phyloP scores from a whole-genome alignment of 2,797 vertebrate species.

The Cercopithecus petaurista region DNA sequence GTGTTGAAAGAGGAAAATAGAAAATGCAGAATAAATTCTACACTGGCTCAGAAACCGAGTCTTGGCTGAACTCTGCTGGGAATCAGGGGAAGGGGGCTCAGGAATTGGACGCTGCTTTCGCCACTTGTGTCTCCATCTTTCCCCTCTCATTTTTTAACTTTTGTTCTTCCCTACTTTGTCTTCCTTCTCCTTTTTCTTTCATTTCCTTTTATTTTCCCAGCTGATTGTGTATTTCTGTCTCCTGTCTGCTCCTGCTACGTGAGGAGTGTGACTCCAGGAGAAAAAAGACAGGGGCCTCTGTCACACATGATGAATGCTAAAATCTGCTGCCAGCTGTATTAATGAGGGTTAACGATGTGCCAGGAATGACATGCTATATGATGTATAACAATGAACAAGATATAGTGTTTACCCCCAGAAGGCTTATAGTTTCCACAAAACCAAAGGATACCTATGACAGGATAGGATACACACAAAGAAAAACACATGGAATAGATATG shows the following conservation, averaged over 20 bases:
- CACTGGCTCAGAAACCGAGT: neutral
- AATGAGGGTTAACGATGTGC: neutral
- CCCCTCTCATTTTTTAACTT: neutral
- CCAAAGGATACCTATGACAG: neutral
- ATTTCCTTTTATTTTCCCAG: neutral
- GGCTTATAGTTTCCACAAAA: neutral
- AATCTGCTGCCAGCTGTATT: neutral
- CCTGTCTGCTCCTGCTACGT: neutral
- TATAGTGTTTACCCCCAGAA: neutral
- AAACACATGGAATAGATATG: neutral
- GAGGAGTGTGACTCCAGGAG: neutral
- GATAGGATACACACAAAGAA: neutral
- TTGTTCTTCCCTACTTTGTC: neutral
- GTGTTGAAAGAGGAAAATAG: neutral
- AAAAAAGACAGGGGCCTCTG: neutral
- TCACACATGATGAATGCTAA: neutral
- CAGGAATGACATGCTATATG: neutral
- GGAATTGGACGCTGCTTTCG: fast-evolving
- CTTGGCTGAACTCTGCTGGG: neutral
- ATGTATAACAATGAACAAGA: neutral
- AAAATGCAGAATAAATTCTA: neutral
- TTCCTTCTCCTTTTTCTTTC: neutral
- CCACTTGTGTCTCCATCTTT: neutral
- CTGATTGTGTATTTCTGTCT: neutral
- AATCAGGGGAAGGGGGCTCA: neutral